Percentiles rank a stretch among this genome's conserved stretches.
Conservation (phyloP, 2,888 invertebrate species). For the Polylopha cassiicola region DNA sequence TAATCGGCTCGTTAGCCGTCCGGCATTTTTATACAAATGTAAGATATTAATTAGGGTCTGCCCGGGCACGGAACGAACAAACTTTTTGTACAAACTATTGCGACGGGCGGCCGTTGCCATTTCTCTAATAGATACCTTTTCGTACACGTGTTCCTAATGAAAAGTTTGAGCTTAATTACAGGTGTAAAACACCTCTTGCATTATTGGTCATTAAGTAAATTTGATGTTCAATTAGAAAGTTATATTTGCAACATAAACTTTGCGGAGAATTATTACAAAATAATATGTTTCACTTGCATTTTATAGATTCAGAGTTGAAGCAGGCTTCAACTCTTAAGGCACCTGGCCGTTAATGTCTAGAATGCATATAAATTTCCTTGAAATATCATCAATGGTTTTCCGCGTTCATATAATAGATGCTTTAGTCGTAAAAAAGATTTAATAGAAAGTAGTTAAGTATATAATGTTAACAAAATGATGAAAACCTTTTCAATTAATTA, state of each 20-base stretch:
- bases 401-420: slow-evolving; percentile 20
- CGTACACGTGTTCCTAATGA: slow-evolving; percentile 43
- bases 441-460: slow-evolving; percentile 26
- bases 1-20: slow-evolving; percentile 27
- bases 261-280: slow-evolving; percentile 33
- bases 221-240: slow-evolving; percentile 40
- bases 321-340: slow-evolving; percentile 1
- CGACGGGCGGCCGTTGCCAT: slow-evolving; percentile 29
- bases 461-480: too few species aligned
- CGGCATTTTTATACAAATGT: slow-evolving; percentile 22
- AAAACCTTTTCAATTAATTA: too few species aligned
- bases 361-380: slow-evolving; percentile 31
- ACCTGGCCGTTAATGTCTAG: slow-evolving; percentile 28
- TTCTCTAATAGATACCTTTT: slow-evolving; percentile 12
- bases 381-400: slow-evolving; percentile 34
- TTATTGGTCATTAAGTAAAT: slow-evolving; percentile 35
- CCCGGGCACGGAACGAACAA: too few species aligned
- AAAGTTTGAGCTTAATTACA: slow-evolving; percentile 41
- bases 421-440: slow-evolving; percentile 5
- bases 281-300: slow-evolving; percentile 30
- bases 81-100: too few species aligned
- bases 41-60: slow-evolving; percentile 31
- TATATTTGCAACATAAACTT: slow-evolving; percentile 30
- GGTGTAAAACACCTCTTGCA: slow-evolving; percentile 24
- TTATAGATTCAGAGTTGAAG: slow-evolving; percentile 25